Conservation (phyloP, 2,888 invertebrate genomes). For the Salticus scenicus region DNA sequence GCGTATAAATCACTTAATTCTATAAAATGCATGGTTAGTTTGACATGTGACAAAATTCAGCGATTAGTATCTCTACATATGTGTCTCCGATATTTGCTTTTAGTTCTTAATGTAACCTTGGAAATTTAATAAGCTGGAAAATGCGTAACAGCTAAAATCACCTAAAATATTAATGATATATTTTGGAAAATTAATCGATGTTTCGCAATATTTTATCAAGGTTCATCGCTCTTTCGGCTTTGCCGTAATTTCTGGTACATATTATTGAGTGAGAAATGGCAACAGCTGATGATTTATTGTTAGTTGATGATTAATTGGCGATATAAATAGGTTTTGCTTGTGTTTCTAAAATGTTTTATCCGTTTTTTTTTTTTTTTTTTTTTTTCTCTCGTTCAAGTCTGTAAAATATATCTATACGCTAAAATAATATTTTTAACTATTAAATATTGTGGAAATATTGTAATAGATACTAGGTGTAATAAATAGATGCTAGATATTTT, state of each 20-base stretch:
- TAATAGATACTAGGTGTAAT: too few relatives aligned
- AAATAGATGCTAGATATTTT: too few relatives aligned
- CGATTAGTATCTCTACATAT: neutral
- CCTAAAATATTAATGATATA: conserved; percentile 3
- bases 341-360: too few relatives aligned
- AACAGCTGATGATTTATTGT: neutral
- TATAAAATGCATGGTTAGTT: neutral
- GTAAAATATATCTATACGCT: too few relatives aligned
- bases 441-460: too few relatives aligned
- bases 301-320: neutral
- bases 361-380: too few relatives aligned
- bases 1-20: neutral
- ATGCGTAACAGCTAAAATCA: neutral
- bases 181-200: neutral
- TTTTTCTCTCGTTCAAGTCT: too few relatives aligned
- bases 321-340: too few relatives aligned
- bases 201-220: neutral
- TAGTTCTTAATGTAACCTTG: neutral
- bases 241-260: neutral
- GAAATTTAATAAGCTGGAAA: neutral
- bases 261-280: neutral
- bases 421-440: too few relatives aligned
- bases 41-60: neutral
- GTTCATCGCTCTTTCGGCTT: neutral
- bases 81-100: neutral